Base-by-base conservation (phyloP, 2,888 invertebrate genomes). In the Tromatobia lineatoria region DNA sequence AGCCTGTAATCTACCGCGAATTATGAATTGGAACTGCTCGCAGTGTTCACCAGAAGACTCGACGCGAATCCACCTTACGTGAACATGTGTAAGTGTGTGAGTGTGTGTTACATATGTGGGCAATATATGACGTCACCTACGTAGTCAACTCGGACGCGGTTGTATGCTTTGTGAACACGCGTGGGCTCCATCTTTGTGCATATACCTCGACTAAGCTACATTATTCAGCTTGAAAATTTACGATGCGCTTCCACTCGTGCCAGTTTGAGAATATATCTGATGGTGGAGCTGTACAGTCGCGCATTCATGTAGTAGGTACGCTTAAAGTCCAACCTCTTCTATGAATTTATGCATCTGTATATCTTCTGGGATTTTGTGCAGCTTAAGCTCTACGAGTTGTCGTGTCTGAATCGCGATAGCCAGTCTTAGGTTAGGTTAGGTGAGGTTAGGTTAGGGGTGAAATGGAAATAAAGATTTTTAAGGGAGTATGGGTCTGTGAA, bases 11-110 rank as follows among this genome's bases (percentile, higher is more conserved):
- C 61, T 69, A 25, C 29, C 69, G 52, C 69, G 67, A 67, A 74
- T 74, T 59, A 45, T 74, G 52, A 78, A 78, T 82, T 54, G n/a
- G 42, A 74, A 82, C 78, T 69, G 79, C 82, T 79, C 82, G 79
- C 74, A 61, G 69, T 15, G 83, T 73, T 74, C 50, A 45, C 42
- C 42, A n/a, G n/a, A 45, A 73, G 42, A 64, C 25, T 38, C 29
- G 57, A 66, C 64, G 80, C 71, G 70, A 75, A 75, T 83, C 38
- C 52, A 64, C 54, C 47, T 29, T 75, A 66, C 50, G 38, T 64
- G 54, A 73, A 64, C 57, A 10, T 38, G 8, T 38, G 10, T 10
- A 10, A 2, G 10, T 1, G 8, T 10, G 10, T 38, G 8, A 10
- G 2, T 38, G 38, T 38, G 38, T 8, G 10, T 38, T 7, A n/a